These are phyloP conservation scores for Pteronotus mesoamericanus DNA, from an alignment of 2,797 vertebrate species.

Conservation along the genomic window DNA sequence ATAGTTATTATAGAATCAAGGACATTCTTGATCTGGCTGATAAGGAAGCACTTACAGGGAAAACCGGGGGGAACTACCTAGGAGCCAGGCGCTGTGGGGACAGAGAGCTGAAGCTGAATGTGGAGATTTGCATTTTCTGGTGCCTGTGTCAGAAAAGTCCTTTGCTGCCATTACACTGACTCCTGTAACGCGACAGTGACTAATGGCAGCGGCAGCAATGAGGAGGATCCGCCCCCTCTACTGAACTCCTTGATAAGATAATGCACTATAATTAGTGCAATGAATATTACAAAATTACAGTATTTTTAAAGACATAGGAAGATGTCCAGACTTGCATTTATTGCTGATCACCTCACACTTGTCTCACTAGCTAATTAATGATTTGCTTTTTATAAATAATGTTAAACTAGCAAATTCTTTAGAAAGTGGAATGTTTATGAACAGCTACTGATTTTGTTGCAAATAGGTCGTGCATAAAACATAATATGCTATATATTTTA, in stretches of 20 bases:
- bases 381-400: constrained; percentile 46
- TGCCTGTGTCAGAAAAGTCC: not conserved
- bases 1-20: not conserved
- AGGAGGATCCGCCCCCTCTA: not conserved
- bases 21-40: not conserved
- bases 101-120: not conserved
- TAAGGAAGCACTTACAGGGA: not conserved
- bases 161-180: not conserved
- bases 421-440: constrained; percentile 12
- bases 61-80: not conserved
- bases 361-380: constrained; percentile 58
- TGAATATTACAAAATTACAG: constrained; percentile 60
- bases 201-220: not conserved
- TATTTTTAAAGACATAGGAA: constrained; percentile 60
- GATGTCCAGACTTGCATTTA: constrained; percentile 42
- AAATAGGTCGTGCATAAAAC: not conserved
- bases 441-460: not conserved
- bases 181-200: constrained; percentile 19
- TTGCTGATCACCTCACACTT: not conserved
- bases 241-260: constrained; percentile 51
- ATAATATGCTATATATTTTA: not conserved
- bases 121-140: not conserved
- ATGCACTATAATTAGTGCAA: constrained; percentile 52
- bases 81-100: not conserved
- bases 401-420: constrained; percentile 25